Conservation (phyloP, 2,888 invertebrate genomes). For the Parascotia fuliginaria region DNA sequence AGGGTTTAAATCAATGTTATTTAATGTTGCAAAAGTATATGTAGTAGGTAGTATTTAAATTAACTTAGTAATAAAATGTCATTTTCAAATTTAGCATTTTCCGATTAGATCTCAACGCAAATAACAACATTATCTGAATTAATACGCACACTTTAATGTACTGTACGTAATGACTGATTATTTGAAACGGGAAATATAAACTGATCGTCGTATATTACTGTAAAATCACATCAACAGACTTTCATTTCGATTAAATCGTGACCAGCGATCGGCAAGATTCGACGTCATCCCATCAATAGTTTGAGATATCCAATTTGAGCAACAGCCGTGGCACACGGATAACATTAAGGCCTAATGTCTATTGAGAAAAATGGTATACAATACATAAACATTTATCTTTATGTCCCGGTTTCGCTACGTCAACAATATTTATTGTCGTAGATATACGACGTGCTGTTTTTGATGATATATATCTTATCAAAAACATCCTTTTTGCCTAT, state of each 20-base stretch:
- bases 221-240: slow-evolving; percentile 34
- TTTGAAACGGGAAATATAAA: slow-evolving; percentile 67
- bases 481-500: too few species aligned
- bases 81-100: too few species aligned
- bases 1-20: too few species aligned
- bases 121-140: slow-evolving; percentile 55
- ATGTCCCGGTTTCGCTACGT: background rate
- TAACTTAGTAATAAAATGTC: too few species aligned
- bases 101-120: slow-evolving; percentile 45
- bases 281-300: slow-evolving; percentile 19
- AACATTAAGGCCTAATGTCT: slow-evolving; percentile 7
- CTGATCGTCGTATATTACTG: slow-evolving; percentile 47
- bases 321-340: slow-evolving; percentile 2
- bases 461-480: too few species aligned
- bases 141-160: slow-evolving; percentile 55
- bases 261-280: slow-evolving; percentile 20
- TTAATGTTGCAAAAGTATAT: too few species aligned
- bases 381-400: background rate
- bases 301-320: slow-evolving; percentile 24
- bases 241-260: slow-evolving; percentile 50
- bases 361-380: slow-evolving; percentile 4
- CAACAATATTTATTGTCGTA: background rate
- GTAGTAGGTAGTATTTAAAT: too few species aligned
- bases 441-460: background rate
- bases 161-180: slow-evolving; percentile 70